Evolutionary conservation across 2,888 invertebrate genomes (phyloP).

Genomic region (Dicyrtomina minuta): DNA sequence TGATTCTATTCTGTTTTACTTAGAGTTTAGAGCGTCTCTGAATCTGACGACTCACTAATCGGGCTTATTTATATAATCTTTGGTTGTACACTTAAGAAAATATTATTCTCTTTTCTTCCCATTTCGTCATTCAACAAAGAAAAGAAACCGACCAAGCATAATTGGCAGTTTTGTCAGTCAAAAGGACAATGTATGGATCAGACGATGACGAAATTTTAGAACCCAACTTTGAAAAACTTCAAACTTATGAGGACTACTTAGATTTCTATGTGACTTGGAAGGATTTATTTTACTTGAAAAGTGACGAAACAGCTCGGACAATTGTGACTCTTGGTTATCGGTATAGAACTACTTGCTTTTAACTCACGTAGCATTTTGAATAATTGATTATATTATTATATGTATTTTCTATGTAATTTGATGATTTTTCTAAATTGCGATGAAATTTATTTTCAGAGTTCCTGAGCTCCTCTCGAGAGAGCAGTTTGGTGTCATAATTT

Average conservation of each 20-base stretch:
- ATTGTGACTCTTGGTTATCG: conserved; percentile 40
- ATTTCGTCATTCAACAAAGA: too few relatives aligned
- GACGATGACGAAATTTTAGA: conserved; percentile 21
- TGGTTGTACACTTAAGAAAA: too few relatives aligned
- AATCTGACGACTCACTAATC: too few relatives aligned
- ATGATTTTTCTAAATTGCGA: not conserved
- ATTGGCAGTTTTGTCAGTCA: too few relatives aligned
- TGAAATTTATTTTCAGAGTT: conserved; percentile 21
- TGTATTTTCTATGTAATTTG: not conserved
- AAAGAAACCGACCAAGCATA: too few relatives aligned
- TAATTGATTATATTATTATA: not conserved
- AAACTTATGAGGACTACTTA: conserved; percentile 40
- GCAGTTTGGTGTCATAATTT: conserved; percentile 25
- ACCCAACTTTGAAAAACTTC: conserved; percentile 37
- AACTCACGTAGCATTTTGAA: conserved; percentile 3
- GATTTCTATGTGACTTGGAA: conserved; percentile 41
- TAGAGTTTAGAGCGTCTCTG: too few relatives aligned
- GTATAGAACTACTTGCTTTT: conserved; percentile 10
- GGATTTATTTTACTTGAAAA: conserved; percentile 41
- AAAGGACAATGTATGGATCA: conserved; percentile 6
- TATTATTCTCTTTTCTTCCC: too few relatives aligned
- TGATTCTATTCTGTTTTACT: too few relatives aligned
- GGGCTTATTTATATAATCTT: too few relatives aligned
- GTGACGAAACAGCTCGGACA: conserved; percentile 38
- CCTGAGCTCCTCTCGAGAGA: conserved; percentile 35